Evolutionary conservation across 2,113 vertebrate genomes (phyloP).

Genomic region (Hipposideros armiger): DNA sequence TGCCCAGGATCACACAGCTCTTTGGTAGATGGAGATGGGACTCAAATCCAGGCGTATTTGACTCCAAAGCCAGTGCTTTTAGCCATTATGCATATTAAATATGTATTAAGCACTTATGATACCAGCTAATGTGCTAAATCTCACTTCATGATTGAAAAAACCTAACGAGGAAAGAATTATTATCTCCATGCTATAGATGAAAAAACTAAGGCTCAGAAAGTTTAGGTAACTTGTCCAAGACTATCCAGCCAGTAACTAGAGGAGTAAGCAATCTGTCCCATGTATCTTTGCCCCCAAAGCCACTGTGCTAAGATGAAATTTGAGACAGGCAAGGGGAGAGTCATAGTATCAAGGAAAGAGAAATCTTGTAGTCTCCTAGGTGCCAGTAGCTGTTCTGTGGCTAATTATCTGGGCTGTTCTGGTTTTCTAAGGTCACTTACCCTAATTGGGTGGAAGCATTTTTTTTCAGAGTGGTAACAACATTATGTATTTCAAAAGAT

Average conservation of each 20-base stretch:
- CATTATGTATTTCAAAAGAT: conserved; percentile 13
- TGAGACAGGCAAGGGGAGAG: not conserved
- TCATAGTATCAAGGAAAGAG: not conserved
- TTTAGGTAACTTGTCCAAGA: not conserved
- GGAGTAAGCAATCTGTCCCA: not conserved
- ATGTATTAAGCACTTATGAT: not conserved
- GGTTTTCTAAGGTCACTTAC: not conserved
- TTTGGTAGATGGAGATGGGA: not conserved
- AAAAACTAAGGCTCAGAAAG: not conserved
- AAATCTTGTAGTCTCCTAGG: not conserved
- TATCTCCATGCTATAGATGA: not conserved
- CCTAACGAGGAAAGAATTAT: not conserved
- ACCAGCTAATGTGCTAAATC: not conserved
- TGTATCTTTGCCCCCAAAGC: not conserved
- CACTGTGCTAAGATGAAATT: not conserved
- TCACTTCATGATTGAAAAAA: not conserved
- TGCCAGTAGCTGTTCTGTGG: not conserved
- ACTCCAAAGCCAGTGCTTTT: not conserved
- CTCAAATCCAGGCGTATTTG: not conserved
- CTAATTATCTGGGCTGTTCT: not conserved
- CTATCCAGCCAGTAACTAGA: not conserved
- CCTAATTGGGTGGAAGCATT: not conserved
- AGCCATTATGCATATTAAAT: not conserved
- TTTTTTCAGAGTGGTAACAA: not conserved
- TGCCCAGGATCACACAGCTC: not conserved